phyloP scores from a whole-genome alignment of 2,888 invertebrate species.

The Pasiphila rectangulata region DNA sequence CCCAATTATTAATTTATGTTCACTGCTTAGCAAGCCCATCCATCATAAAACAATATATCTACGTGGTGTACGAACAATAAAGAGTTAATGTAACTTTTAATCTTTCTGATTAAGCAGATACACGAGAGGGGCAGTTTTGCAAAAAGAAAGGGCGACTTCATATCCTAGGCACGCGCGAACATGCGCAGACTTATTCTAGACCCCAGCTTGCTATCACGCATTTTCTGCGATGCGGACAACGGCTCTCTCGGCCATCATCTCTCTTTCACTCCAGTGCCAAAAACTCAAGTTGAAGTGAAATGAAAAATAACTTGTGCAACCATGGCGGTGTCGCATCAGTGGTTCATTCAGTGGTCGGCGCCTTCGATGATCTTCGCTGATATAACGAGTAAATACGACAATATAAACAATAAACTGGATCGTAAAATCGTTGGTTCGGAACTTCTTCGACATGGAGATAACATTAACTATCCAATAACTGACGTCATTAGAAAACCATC shows the following conservation, averaged over 20 bases:
- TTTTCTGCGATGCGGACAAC: slow-evolving; percentile 46
- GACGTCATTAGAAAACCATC: slow-evolving; percentile 19
- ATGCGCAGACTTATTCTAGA: slow-evolving; percentile 48
- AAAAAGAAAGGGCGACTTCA: slow-evolving; percentile 44
- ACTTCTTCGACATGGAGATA: slow-evolving; percentile 28
- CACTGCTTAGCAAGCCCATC: no score
- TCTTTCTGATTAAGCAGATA: no score
- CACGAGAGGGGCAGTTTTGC: slow-evolving; percentile 44
- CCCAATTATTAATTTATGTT: no score
- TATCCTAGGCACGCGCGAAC: slow-evolving; percentile 30
- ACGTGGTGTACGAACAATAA: no score
- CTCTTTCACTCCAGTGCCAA: slow-evolving; percentile 35
- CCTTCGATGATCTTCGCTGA: slow-evolving; percentile 61
- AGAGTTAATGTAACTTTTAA: no score
- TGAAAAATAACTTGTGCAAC: slow-evolving; percentile 34
- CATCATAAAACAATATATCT: no score
- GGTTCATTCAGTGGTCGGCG: slow-evolving; percentile 74
- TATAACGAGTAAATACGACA: slow-evolving; percentile 55
- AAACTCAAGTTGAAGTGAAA: slow-evolving; percentile 37
- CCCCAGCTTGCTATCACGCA: slow-evolving; percentile 53
- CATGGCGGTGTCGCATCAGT: slow-evolving; percentile 76
- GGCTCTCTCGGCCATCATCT: slow-evolving; percentile 31
- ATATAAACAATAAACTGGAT: slow-evolving; percentile 44
- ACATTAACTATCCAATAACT: slow-evolving; percentile 24
- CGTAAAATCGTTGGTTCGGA: slow-evolving; percentile 35